These are phyloP conservation scores for Condylura cristata DNA, from an alignment of 2,113 vertebrate species.

Conservation along the genomic window DNA sequence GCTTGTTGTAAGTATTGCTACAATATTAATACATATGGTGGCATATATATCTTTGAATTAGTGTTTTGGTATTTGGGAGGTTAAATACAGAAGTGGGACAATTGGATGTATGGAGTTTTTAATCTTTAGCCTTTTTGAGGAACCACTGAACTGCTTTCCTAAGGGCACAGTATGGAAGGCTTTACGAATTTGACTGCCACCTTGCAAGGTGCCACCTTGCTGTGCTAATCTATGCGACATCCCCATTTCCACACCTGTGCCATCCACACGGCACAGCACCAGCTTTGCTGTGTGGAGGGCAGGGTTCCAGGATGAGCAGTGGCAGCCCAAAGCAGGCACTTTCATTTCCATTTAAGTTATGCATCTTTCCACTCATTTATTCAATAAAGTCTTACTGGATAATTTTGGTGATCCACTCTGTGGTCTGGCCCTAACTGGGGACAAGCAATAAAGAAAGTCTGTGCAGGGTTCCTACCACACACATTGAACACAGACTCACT, in stretches of 20 bases:
- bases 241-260: background rate
- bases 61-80: background rate
- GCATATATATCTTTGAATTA: too few species aligned
- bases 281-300: background rate
- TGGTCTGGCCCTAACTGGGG: background rate
- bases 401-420: background rate
- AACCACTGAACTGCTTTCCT: background rate
- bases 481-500: fast-evolving
- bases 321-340: fast-evolving
- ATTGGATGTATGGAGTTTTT: background rate
- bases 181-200: background rate
- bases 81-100: background rate
- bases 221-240: too few species aligned
- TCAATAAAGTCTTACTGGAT: background rate
- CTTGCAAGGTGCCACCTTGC: background rate
- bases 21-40: background rate
- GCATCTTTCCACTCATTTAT: background rate
- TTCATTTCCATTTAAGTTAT: background rate
- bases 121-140: background rate
- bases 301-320: background rate
- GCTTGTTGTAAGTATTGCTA: background rate
- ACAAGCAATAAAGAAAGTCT: background rate
- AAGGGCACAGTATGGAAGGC: background rate
- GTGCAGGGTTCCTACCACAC: background rate
- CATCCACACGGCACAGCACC: fast-evolving